These are phyloP conservation scores for Hemistola chrysoprasaria DNA, from an alignment of 2,888 invertebrate genomes.

Conservation along the genomic window DNA sequence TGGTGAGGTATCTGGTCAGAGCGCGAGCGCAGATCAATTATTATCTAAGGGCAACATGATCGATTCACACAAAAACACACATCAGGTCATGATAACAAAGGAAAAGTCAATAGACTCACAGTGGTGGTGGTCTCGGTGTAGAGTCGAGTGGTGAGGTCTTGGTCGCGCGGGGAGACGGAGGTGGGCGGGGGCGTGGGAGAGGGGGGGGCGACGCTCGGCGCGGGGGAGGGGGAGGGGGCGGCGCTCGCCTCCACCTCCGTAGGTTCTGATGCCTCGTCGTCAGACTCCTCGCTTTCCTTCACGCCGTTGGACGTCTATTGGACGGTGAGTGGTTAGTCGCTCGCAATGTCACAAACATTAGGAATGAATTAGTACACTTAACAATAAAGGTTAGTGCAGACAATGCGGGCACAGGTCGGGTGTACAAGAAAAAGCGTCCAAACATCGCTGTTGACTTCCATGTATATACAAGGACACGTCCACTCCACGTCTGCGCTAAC, in stretches of 20 bases:
- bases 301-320: conserved; percentile 69
- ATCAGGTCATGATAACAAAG: not conserved
- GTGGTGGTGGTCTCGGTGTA: conserved; percentile 67
- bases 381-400: too few species aligned
- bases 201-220: conserved; percentile 48
- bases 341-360: too few species aligned
- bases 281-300: conserved; percentile 67
- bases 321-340: not conserved
- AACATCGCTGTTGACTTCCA: too few species aligned
- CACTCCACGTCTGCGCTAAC: too few species aligned
- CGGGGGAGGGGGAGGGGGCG: conserved; percentile 45
- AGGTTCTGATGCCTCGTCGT: conserved; percentile 67
- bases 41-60: too few species aligned
- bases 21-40: too few species aligned
- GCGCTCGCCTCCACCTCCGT: conserved; percentile 54
- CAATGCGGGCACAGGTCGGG: too few species aligned
- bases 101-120: conserved; percentile 46
- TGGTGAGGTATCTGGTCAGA: too few species aligned
- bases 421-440: too few species aligned
- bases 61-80: conserved; percentile 2
- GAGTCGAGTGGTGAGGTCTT: conserved; percentile 55
- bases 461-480: too few species aligned
- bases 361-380: too few species aligned
- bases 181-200: conserved; percentile 47
- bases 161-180: conserved; percentile 56